Conservation (phyloP, 2,113 vertebrate genomes). For the Phalacrocorax aristotelis region DNA sequence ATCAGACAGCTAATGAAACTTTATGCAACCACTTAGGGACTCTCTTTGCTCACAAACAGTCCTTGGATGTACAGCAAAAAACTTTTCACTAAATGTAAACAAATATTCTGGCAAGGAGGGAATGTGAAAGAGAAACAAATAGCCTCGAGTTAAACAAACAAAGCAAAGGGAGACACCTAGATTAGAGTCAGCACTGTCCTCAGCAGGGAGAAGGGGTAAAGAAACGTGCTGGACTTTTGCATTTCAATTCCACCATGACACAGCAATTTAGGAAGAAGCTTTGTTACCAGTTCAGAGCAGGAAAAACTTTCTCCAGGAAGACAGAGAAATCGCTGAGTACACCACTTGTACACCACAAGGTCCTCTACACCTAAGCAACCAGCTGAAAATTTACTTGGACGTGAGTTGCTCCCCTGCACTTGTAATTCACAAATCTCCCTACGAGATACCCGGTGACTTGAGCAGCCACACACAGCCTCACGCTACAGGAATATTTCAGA, state of each 20-base stretch:
- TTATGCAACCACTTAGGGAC: neutral
- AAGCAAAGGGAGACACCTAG: neutral
- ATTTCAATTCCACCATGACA: neutral
- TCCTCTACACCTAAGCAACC: neutral
- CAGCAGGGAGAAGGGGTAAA: neutral
- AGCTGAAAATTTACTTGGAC: neutral
- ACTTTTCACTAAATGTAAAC: neutral
- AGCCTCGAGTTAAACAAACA: constrained; percentile 12
- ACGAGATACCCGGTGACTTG: fast-evolving
- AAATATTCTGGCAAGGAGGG: neutral
- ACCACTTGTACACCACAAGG: neutral
- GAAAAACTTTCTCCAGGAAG: neutral
- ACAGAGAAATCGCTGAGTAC: neutral
- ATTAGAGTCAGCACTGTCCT: neutral
- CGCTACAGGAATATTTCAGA: neutral
- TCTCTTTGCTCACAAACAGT: neutral
- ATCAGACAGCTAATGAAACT: neutral
- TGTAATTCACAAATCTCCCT: neutral
- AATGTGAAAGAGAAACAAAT: constrained; percentile 21
- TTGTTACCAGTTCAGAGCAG: neutral
- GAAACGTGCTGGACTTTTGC: neutral
- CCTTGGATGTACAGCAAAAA: neutral
- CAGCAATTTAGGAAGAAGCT: neutral
- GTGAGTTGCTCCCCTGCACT: neutral
- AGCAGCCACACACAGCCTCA: neutral